These are phyloP conservation scores for Catostomus latipinnis DNA, from an alignment of 2,797 vertebrate genomes.

Conservation along the genomic window DNA sequence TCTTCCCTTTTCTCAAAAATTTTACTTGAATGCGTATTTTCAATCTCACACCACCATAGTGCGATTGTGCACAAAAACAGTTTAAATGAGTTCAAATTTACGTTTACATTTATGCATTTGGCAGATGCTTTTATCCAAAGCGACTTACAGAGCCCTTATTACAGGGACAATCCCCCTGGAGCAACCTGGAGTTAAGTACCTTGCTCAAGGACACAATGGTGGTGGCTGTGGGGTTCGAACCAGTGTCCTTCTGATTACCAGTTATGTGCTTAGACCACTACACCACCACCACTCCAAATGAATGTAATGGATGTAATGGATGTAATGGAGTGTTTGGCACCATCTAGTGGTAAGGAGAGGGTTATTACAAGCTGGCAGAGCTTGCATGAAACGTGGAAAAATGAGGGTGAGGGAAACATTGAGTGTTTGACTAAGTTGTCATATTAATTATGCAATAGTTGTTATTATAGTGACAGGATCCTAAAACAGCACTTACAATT, in stretches of 20 bases:
- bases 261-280: too few species aligned
- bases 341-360: conserved; percentile 62
- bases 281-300: background rate
- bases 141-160: too few species aligned
- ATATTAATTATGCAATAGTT: conserved; percentile 2
- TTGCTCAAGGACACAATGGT: too few species aligned
- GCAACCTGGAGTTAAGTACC: too few species aligned
- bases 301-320: background rate
- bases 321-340: conserved; percentile 47
- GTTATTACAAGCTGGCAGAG: conserved; percentile 17
- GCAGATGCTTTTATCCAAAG: too few species aligned
- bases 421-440: conserved; percentile 12
- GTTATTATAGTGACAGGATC: background rate
- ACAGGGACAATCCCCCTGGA: too few species aligned
- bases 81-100: too few species aligned
- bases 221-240: too few species aligned
- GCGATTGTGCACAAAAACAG: too few species aligned
- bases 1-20: background rate
- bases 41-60: background rate
- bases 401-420: conserved; percentile 10
- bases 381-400: conserved; percentile 1
- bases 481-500: background rate
- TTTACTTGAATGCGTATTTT: background rate
- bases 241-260: too few species aligned
- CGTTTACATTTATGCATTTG: background rate